Conservation (phyloP, 2,888 invertebrate species). For the Orchesella flavescens region DNA sequence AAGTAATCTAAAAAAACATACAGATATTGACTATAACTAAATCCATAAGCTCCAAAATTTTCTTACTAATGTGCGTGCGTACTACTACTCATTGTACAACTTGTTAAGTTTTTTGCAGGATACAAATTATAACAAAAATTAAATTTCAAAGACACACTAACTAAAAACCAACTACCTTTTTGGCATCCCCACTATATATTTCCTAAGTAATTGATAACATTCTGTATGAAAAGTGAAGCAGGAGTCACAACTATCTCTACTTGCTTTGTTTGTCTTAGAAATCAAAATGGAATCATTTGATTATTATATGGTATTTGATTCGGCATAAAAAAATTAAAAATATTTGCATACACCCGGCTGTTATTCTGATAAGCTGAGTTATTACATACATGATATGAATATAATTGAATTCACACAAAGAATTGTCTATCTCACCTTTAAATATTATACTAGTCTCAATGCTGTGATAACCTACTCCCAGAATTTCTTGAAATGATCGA, state of each 20-base stretch:
- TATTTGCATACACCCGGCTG: too few species aligned
- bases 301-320: too few species aligned
- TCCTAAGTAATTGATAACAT: neutral
- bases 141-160: too few species aligned
- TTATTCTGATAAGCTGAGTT: neutral
- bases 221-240: neutral
- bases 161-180: too few species aligned
- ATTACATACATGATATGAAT: neutral
- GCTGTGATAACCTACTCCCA: constrained; percentile 65
- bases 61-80: neutral
- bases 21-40: too few species aligned
- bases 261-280: too few species aligned
- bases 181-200: neutral
- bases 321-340: too few species aligned
- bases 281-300: too few species aligned
- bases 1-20: too few species aligned
- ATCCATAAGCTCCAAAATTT: too few species aligned
- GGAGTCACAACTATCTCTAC: too few species aligned
- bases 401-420: neutral
- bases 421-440: constrained; percentile 53
- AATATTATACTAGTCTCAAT: constrained; percentile 64
- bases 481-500: neutral
- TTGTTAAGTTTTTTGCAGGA: neutral
- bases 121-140: neutral
- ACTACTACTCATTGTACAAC: neutral